Percentiles rank a stretch among this genome's conserved stretches.
phyloP scores from a whole-genome alignment of 2,113 vertebrate genomes.

The Crotalus horridus region DNA sequence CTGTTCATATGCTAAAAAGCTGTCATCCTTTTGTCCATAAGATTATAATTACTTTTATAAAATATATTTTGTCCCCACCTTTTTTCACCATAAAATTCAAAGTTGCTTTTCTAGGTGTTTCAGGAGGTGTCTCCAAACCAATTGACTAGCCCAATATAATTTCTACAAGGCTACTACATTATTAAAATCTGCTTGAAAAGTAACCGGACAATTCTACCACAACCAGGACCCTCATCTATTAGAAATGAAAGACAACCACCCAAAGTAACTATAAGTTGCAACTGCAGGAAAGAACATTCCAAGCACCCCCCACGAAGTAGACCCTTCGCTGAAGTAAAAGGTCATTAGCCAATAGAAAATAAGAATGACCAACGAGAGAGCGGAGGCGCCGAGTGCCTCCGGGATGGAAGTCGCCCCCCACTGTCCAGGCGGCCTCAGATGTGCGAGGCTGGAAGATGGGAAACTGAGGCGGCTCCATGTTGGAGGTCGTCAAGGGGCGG shows the following conservation, averaged over 20 bases:
- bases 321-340: not conserved
- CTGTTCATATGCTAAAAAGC: not conserved
- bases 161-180: not conserved
- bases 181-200: not conserved
- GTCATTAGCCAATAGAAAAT: not conserved
- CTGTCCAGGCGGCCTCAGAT: conserved; percentile 29
- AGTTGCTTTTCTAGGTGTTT: not conserved
- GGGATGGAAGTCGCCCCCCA: conserved; percentile 26
- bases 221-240: not conserved
- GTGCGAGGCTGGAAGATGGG: conserved; percentile 52
- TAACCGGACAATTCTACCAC: not conserved
- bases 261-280: not conserved
- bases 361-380: not conserved
- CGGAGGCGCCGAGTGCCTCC: not conserved
- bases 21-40: not conserved
- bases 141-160: not conserved
- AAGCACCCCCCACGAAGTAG: not conserved
- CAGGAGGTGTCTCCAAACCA: not conserved
- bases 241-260: not conserved
- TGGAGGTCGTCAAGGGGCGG: conserved; percentile 33
- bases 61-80: conserved; percentile 1
- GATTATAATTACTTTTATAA: not conserved
- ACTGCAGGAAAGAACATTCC: not conserved
- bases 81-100: not conserved
- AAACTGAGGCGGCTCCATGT: not conserved